A percentile compares a stretch with the other conserved stretches of the same genome.
Evolutionary conservation across 2,888 invertebrate genomes (phyloP).

Genomic region (Pyrgus malvae): DNA sequence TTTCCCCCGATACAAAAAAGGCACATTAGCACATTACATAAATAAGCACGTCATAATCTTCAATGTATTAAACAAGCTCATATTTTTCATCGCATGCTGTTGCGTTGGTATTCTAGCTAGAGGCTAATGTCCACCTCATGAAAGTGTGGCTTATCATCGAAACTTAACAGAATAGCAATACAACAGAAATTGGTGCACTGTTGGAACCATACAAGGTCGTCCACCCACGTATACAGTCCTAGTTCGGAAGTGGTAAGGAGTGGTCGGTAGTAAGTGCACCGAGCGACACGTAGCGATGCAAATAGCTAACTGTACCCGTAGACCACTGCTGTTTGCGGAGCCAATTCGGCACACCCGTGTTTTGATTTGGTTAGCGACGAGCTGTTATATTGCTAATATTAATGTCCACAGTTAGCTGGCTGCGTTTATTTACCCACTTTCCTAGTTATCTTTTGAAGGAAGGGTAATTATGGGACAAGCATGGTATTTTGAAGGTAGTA

Average conservation of each 20-base stretch:
- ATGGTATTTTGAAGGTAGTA: too few species aligned
- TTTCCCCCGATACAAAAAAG: too few species aligned
- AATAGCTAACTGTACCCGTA: constrained; percentile 7
- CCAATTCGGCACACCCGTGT: constrained; percentile 8
- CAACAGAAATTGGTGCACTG: too few species aligned
- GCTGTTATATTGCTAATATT: neutral
- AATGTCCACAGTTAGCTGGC: neutral
- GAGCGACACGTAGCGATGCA: constrained; percentile 21
- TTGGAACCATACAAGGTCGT: too few species aligned
- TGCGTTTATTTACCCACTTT: neutral
- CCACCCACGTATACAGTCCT: neutral
- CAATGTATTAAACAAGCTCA: too few species aligned
- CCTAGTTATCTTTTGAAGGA: neutral
- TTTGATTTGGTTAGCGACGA: constrained; percentile 12
- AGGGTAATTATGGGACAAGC: neutral
- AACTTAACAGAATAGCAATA: too few species aligned
- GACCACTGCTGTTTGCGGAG: constrained; percentile 5
- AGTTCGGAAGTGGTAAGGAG: neutral
- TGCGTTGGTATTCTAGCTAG: too few species aligned
- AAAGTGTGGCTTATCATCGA: too few species aligned
- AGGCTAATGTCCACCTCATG: too few species aligned
- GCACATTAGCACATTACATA: too few species aligned
- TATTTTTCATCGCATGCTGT: too few species aligned
- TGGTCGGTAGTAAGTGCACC: neutral
- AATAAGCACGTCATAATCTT: too few species aligned